A percentile compares a stretch with the other conserved stretches of the same genome.
Evolutionary conservation across 2,888 invertebrate species (phyloP).

Genomic region (Conomelus anceps): DNA sequence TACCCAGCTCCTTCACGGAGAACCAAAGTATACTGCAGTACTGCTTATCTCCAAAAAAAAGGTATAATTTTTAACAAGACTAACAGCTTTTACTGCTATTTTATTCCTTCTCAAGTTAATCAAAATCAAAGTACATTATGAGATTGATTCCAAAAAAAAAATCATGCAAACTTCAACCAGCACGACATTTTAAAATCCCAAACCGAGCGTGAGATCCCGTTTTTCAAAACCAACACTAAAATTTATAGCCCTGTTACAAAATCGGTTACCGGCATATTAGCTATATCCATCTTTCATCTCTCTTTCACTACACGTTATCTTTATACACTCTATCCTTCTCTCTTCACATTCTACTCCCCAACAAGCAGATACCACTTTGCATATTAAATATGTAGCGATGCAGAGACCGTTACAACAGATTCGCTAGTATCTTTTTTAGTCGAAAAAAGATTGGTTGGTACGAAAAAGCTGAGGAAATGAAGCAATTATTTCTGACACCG

Average conservation of each 20-base stretch:
- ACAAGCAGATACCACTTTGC: background rate
- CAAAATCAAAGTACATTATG: too few relatives aligned
- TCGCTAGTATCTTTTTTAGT: background rate
- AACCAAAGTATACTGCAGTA: too few relatives aligned
- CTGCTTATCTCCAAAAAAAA: too few relatives aligned
- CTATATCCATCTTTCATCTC: background rate
- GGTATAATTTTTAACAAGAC: too few relatives aligned
- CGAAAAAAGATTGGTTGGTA: background rate
- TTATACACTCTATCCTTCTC: background rate
- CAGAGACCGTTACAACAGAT: background rate
- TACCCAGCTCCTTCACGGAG: too few relatives aligned
- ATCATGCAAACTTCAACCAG: background rate
- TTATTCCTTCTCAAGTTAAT: too few relatives aligned
- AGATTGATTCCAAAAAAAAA: too few relatives aligned
- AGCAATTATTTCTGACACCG: background rate
- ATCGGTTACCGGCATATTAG: background rate
- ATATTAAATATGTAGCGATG: background rate
- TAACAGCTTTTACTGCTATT: too few relatives aligned
- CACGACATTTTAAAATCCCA: background rate
- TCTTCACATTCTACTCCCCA: background rate
- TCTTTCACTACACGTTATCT: background rate
- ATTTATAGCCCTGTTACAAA: background rate
- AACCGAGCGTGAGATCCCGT: background rate
- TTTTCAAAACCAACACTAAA: background rate
- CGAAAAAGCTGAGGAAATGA: background rate